A percentile compares a stretch with the other conserved stretches of the same genome.
Evolutionary conservation across 2,888 invertebrate species (phyloP).

Genomic region (Leptarthrus brevirostris): DNA sequence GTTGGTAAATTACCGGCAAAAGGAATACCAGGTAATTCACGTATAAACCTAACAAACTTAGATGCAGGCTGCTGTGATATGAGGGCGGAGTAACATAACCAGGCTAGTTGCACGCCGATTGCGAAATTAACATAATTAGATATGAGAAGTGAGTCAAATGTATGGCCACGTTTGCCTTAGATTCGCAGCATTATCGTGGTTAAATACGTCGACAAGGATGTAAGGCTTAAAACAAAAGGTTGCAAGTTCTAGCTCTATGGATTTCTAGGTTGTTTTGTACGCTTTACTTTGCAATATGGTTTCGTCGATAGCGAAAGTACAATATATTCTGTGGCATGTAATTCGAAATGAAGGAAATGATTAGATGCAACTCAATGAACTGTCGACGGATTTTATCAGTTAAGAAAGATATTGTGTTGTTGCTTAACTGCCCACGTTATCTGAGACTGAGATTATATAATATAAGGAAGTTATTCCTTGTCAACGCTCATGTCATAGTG

Average conservation of each 20-base stretch:
- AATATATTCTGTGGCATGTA: not conserved
- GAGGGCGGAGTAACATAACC: constrained; percentile 24
- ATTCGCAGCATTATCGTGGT: not conserved
- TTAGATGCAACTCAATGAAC: not conserved
- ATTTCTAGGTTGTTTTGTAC: not conserved
- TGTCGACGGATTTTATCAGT: not conserved
- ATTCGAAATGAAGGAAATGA: not conserved
- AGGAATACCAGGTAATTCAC: no score
- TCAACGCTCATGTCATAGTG: not conserved
- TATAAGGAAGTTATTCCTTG: not conserved
- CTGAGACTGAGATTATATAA: not conserved
- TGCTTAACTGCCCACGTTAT: not conserved
- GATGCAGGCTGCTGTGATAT: no score
- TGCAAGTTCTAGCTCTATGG: not conserved
- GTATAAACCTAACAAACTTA: no score
- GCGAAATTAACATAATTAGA: constrained; percentile 11
- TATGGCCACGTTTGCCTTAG: not conserved
- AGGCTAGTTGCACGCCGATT: not conserved
- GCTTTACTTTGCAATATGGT: not conserved
- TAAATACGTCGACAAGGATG: not conserved
- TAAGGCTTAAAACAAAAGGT: not conserved
- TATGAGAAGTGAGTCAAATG: not conserved
- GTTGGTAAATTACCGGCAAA: not conserved
- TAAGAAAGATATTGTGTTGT: not conserved
- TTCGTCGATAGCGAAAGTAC: not conserved